Base-by-base conservation (phyloP, 2,888 invertebrate species). In the Acanthopleura granulata region DNA sequence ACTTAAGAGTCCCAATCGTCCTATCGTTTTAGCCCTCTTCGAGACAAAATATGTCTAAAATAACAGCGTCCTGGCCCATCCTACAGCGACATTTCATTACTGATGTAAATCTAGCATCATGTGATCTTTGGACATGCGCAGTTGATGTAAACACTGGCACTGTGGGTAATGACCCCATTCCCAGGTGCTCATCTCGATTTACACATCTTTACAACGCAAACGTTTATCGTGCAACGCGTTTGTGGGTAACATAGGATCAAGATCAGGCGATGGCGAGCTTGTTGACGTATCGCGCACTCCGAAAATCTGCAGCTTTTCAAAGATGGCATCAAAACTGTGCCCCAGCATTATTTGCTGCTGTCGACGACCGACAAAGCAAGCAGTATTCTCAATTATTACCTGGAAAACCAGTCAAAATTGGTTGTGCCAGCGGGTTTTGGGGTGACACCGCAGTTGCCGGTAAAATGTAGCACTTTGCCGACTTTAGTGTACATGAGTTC, bases 371-470 rank as follows among this genome's bases (percentile, higher is more conserved):
- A 16, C 29, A 18, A 16, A 16, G 16, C 29, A 22, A 66, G 66
- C 66, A 27, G 25, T 66, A 66, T 66, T 66, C 66, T 15, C 66
- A 25, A 27, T 27, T 66, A 22, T 73, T 81, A 18, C 70, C 69
- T 27, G 82, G 81, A 11, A 80, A 85, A 75, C 82, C 85, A 49
- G 86, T 89, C 6, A 83, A 88, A 74, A 90, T 91, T 75, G 91
- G 91, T 29, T 92, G 92, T 85, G 91, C 91, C 27, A 91, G 91
- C 77, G 92, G 92, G 73, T 92, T 92, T 86, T 92, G 92, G 92
- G 92, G 92, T 49, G 92, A 92, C 84, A 91, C 92, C 16, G 88
- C 91, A 15, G 91, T 91, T 73, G 90, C 91, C 79, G 91, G 91
- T 91, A 78, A 66, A 73, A 78, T 57, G 29, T 62, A 69, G 4